A percentile compares a stretch with the other conserved stretches of the same genome.
These are phyloP conservation scores for Troglohyphantes excavatus DNA, from an alignment of 2,888 invertebrate species.

Conservation along the genomic window DNA sequence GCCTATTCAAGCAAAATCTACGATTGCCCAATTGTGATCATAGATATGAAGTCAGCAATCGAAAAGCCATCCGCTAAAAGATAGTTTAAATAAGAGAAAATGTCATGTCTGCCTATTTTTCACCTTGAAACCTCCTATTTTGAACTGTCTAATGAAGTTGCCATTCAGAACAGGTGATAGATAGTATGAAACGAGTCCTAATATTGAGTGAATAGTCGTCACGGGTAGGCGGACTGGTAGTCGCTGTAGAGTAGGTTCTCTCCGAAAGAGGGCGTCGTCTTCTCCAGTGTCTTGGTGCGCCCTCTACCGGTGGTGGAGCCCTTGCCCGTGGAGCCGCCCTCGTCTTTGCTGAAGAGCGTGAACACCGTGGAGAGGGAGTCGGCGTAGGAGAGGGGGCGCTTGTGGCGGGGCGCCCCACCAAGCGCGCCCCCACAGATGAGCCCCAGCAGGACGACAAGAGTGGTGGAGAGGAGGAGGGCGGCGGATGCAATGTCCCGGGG, in stretches of 20 bases:
- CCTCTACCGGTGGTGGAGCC: constrained; percentile 70
- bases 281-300: constrained; percentile 71
- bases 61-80: no score
- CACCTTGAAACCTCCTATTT: no score
- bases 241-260: constrained; percentile 76
- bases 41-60: no score
- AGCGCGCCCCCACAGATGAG: constrained; percentile 76
- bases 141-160: no score
- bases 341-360: constrained; percentile 78
- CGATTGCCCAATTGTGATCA: no score
- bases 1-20: no score
- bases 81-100: no score
- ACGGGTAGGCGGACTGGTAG: constrained; percentile 75
- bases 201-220: no score
- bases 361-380: constrained; percentile 80
- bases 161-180: no score
- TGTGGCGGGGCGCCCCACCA: constrained; percentile 78
- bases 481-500: constrained; percentile 70
- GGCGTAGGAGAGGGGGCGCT: constrained; percentile 77
- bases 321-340: constrained; percentile 57
- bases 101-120: no score
- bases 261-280: constrained; percentile 23
- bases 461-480: constrained; percentile 69
- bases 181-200: no score
- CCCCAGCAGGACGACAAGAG: constrained; percentile 66